phyloP scores from a whole-genome alignment of 2,797 vertebrate genomes.

The Pampus argenteus region DNA sequence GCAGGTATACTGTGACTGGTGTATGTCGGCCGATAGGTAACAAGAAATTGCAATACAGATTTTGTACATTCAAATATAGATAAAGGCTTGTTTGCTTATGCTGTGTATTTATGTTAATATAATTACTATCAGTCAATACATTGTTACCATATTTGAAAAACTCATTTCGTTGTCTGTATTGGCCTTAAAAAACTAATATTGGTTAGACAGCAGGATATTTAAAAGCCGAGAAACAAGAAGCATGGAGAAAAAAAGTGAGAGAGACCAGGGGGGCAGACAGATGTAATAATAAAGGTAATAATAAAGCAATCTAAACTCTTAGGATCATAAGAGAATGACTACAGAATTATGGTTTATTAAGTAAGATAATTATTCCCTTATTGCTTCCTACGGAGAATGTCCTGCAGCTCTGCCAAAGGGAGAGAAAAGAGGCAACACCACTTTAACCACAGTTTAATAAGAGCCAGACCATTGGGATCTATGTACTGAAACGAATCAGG shows the following conservation, averaged over 20 bases:
- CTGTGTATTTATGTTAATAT: no score
- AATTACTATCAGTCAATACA: no score
- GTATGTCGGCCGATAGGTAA: background rate
- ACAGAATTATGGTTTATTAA: background rate
- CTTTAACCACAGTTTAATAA: background rate
- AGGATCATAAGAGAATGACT: conserved; percentile 2
- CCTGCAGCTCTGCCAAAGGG: background rate
- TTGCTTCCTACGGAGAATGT: background rate
- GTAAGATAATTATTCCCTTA: background rate
- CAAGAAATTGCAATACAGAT: background rate
- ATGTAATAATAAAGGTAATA: conserved; percentile 6
- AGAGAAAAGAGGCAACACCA: conserved; percentile 13
- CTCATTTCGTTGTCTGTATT: no score
- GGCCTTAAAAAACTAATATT: no score
- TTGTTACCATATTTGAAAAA: no score
- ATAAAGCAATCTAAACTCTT: background rate
- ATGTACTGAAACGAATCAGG: background rate
- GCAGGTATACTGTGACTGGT: background rate
- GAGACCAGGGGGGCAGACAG: background rate
- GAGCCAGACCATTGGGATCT: conserved; percentile 4
- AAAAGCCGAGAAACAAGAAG: conserved; percentile 15
- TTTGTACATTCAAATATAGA: no score
- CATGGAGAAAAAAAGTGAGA: background rate
- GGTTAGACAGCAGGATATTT: conserved; percentile 5
- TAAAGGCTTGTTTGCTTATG: no score